Evolutionary conservation across 2,113 vertebrate species (phyloP), one percentile per base, ranked within the genome.

Genomic region (Hippocampus guttulatus): DNA sequence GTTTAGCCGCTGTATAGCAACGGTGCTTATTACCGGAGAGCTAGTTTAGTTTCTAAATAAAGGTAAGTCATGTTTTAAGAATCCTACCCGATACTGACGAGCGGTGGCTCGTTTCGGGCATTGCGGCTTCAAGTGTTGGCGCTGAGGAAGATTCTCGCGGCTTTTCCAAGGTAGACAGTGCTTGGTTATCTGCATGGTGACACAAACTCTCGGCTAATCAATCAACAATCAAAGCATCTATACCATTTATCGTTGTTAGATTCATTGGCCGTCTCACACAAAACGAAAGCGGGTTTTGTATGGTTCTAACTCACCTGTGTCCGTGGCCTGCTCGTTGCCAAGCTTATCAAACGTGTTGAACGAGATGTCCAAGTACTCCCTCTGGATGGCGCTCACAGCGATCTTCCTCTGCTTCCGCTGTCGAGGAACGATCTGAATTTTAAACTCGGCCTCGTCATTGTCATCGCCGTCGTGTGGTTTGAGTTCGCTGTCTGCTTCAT

Each of bases 331-430:
- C 75, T 97, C 96, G 47, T 92, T 93, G 27, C 93, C 92, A 85
- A 96, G 76, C 78, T 96, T 97, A 90, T 99, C 96, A 25, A 96
- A 93, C 38, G 95, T 95, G 88, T 95, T 97, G 89, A 98, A 98
- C 11, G 97, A 95, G 84, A 99, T 97, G 84, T 99, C 97, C 68
- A 99, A 91, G 84, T 99, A 99, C 75, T 99, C 97, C 71, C 97
- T 96, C 90, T 99, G 97, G 84, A 99, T 99, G 73, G 96, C 96
- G 9, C 97, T 99, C 73, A 99, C 97, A 0, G 97, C 97, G 38
- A 99, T 99, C 91, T 99, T 99, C 71, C 97, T 94, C 86, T 98
- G 94, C 69, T 99, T 99, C 63, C 96, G 93, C 76, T 98, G 97
- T 27, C 97, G 92, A 60, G 96, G 96, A 61, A 99, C 94, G 25